These are phyloP conservation scores for Aspidiotus destructor DNA, from an alignment of 2,888 invertebrate species.

Conservation along the genomic window DNA sequence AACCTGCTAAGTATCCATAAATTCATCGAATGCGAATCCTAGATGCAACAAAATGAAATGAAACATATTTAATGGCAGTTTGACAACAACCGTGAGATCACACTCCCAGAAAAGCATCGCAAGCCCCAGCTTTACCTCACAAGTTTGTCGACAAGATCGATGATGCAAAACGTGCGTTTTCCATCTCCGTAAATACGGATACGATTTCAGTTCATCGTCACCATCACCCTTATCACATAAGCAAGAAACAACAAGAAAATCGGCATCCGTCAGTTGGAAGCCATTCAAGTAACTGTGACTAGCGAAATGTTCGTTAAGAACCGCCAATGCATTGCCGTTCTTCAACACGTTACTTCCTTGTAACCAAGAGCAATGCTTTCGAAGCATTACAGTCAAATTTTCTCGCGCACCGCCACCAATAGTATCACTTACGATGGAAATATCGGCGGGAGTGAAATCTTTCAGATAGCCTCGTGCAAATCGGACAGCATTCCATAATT, in stretches of 20 bases:
- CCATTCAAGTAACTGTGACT: constrained; percentile 44
- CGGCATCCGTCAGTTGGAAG: constrained; percentile 43
- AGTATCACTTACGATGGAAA: constrained; percentile 8
- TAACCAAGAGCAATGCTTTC: no score
- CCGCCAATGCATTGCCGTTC: constrained; percentile 34
- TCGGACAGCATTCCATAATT: constrained; percentile 90
- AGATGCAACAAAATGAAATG: background rate
- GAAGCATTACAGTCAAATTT: no score
- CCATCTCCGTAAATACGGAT: constrained; percentile 44
- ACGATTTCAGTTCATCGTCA: constrained; percentile 33
- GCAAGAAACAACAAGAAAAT: constrained; percentile 40
- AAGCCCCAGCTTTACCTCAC: no score
- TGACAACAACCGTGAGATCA: no score
- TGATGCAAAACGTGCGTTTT: constrained; percentile 41
- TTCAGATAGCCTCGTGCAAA: constrained; percentile 15
- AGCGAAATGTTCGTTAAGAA: constrained; percentile 43
- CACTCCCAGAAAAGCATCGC: no score
- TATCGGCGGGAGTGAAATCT: constrained; percentile 6
- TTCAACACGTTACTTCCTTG: background rate
- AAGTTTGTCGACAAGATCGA: background rate
- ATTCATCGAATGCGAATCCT: constrained; percentile 56
- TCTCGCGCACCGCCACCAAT: background rate
- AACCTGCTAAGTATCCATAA: constrained; percentile 89
- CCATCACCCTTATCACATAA: constrained; percentile 32
- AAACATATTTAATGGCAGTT: no score